Conservation (phyloP, 2,797 vertebrate genomes). For the Onychomys leucogaster region DNA sequence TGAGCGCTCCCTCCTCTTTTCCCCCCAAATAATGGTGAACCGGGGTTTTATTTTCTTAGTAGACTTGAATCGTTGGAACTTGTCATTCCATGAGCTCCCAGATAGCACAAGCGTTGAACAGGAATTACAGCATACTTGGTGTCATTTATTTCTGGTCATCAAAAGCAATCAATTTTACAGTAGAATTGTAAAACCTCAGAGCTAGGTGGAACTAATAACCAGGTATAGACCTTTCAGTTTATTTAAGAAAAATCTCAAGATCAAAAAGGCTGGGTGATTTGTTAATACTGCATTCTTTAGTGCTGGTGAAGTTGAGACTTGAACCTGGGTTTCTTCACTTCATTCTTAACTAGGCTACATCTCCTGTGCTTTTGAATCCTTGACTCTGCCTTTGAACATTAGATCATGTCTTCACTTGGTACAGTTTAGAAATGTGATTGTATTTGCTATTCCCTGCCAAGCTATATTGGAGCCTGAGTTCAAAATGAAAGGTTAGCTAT, state of each 20-base stretch:
- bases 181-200: constrained; percentile 47
- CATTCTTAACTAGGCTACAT: constrained; percentile 40
- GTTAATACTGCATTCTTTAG: neutral
- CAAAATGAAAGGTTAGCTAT: constrained; percentile 53
- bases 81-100: constrained; percentile 56
- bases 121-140: constrained; percentile 55
- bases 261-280: constrained; percentile 61
- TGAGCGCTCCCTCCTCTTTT: neutral
- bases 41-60: constrained; percentile 49
- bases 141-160: constrained; percentile 65
- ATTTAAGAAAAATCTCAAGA: constrained; percentile 55
- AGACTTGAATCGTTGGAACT: constrained; percentile 42
- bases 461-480: constrained; percentile 25
- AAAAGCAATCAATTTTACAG: constrained; percentile 72
- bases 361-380: constrained; percentile 21
- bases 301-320: neutral
- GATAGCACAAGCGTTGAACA: constrained; percentile 61
- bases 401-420: constrained; percentile 7
- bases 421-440: constrained; percentile 45
- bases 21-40: neutral
- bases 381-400: constrained; percentile 41
- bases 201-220: constrained; percentile 54
- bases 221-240: constrained; percentile 46
- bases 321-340: constrained; percentile 48
- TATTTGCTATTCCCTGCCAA: neutral